A percentile compares a stretch with the other conserved stretches of the same genome.
Evolutionary conservation across 1,140 invertebrate genomes (phyloP).

Genomic region (Lepidurus arcticus): DNA sequence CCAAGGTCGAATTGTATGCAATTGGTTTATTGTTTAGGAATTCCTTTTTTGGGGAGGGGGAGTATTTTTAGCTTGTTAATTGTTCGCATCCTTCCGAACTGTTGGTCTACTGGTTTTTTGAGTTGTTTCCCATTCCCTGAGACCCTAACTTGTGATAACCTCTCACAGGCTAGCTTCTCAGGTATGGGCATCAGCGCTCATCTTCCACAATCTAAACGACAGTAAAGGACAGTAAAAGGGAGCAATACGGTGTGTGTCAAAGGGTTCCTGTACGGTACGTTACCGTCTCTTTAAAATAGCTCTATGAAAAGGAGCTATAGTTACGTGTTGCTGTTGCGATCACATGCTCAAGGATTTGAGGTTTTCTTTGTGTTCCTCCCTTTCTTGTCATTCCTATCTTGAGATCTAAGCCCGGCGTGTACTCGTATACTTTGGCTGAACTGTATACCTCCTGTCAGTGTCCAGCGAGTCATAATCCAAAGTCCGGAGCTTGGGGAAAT

Average conservation of each 20-base stretch:
- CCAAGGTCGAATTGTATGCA: neutral
- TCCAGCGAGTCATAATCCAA: too few relatives aligned
- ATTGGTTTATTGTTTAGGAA: neutral
- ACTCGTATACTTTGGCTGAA: too few relatives aligned
- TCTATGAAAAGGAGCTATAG: too few relatives aligned
- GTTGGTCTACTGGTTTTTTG: neutral
- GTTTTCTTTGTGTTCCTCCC: too few relatives aligned
- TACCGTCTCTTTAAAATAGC: too few relatives aligned
- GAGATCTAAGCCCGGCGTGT: too few relatives aligned
- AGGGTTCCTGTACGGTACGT: neutral
- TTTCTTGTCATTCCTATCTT: too few relatives aligned
- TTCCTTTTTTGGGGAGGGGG: neutral
- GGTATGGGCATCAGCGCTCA: slow-evolving; percentile 30
- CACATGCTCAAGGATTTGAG: too few relatives aligned
- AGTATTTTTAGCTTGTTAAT: neutral
- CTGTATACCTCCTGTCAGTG: too few relatives aligned
- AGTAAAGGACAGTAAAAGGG: neutral
- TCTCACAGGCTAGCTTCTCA: slow-evolving; percentile 35
- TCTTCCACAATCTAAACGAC: neutral
- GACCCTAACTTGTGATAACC: slow-evolving; percentile 35
- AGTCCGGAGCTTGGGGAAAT: too few relatives aligned
- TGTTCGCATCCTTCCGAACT: neutral
- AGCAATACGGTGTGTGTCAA: neutral
- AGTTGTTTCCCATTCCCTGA: slow-evolving; percentile 33
- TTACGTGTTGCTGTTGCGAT: too few relatives aligned